Percentiles rank a stretch among this genome's conserved stretches.
phyloP scores from a whole-genome alignment of 2,797 vertebrate genomes.

The Lagothrix lagotricha region DNA sequence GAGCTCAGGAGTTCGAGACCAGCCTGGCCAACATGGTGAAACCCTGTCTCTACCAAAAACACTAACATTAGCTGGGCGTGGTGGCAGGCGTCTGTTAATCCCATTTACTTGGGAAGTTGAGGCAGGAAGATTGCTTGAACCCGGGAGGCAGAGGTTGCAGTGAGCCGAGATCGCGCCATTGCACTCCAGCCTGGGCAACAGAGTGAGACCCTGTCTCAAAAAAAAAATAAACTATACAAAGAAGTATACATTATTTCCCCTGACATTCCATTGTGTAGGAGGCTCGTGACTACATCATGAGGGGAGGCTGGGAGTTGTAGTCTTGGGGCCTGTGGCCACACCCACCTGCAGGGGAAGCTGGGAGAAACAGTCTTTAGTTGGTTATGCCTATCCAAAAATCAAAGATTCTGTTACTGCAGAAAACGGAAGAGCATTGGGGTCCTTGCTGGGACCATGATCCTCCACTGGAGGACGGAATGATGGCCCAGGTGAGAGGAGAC shows the following conservation, averaged over 20 bases:
- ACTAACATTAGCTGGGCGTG: neutral
- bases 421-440: neutral
- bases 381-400: neutral
- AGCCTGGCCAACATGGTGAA: neutral
- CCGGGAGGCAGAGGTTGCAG: neutral
- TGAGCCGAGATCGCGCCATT: accelerated
- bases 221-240: neutral
- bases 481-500: neutral
- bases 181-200: neutral
- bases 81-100: neutral
- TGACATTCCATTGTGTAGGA: neutral
- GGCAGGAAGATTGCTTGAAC: neutral
- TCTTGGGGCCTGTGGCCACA: neutral
- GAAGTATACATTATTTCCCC: neutral
- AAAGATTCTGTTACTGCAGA: neutral
- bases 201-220: neutral
- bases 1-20: neutral
- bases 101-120: neutral
- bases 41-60: neutral
- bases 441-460: neutral
- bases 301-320: neutral
- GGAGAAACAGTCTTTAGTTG: neutral
- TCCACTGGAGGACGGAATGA: accelerated
- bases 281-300: neutral
- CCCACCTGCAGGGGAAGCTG: neutral